Conservation (phyloP, 2,113 vertebrate species). For the Promerops cafer region DNA sequence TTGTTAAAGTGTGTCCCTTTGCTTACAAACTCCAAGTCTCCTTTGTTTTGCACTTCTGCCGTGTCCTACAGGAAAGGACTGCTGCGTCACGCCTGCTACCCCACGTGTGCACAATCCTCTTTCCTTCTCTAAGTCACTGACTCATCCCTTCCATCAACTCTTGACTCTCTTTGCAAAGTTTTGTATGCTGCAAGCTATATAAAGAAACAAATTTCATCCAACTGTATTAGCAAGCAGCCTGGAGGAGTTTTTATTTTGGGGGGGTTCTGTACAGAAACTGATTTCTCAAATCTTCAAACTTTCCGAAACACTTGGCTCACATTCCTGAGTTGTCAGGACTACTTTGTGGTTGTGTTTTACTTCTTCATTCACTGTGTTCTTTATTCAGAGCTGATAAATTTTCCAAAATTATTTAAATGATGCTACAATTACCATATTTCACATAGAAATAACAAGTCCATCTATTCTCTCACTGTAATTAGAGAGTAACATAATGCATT, state of each 20-base stretch:
- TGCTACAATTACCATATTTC: conserved; percentile 15
- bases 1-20: background rate
- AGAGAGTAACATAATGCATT: conserved; percentile 5
- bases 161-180: conserved; percentile 18
- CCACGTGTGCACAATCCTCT: conserved; percentile 1
- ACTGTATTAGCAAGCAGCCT: background rate
- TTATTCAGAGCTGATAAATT: background rate
- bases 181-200: conserved; percentile 28
- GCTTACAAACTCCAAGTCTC: background rate
- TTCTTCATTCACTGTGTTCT: background rate
- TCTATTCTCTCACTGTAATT: conserved; percentile 26
- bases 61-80: background rate
- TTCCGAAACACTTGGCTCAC: background rate
- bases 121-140: conserved; percentile 26
- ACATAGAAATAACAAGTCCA: background rate
- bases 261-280: background rate
- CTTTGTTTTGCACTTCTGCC: background rate
- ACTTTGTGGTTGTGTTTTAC: background rate
- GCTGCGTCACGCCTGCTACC: background rate
- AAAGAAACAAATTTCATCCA: conserved; percentile 12
- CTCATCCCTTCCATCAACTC: background rate
- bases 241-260: background rate
- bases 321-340: background rate
- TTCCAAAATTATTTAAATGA: background rate
- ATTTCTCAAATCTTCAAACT: background rate